These are phyloP conservation scores for Ethmia dodecea DNA, from an alignment of 2,888 invertebrate species.

Conservation along the genomic window DNA sequence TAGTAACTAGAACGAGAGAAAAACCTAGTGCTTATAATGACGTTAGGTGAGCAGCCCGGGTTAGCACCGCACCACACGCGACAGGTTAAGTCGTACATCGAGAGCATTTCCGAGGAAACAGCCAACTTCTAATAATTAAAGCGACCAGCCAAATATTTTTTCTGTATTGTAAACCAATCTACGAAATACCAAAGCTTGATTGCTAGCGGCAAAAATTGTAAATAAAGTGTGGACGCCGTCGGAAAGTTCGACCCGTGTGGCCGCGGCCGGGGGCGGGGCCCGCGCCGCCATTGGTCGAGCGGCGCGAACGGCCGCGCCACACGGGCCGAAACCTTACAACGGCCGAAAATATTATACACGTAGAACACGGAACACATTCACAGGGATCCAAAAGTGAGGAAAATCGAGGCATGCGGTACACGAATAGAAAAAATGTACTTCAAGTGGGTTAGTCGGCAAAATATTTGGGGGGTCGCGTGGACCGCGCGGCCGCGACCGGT, in stretches of 20 bases:
- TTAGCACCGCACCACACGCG: conserved; percentile 35
- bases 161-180: conserved; percentile 35
- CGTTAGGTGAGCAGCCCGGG: conserved; percentile 25
- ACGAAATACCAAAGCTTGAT: conserved; percentile 53
- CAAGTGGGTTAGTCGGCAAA: conserved; percentile 48
- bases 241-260: conserved; percentile 32
- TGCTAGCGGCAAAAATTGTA: conserved; percentile 56
- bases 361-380: conserved; percentile 58
- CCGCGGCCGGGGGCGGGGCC: conserved; percentile 16
- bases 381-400: conserved; percentile 47
- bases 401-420: conserved; percentile 57
- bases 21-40: conserved; percentile 30
- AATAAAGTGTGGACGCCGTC: conserved; percentile 42
- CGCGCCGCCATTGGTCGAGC: conserved; percentile 27
- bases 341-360: conserved; percentile 36
- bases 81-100: conserved; percentile 36
- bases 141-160: conserved; percentile 69
- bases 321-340: conserved; percentile 29
- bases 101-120: conserved; percentile 54
- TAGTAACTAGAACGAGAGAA: conserved; percentile 36
- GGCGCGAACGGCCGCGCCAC: conserved; percentile 22
- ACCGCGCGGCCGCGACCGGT: conserved; percentile 26
- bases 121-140: conserved; percentile 60
- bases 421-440: conserved; percentile 37
- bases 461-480: conserved; percentile 59